These are phyloP conservation scores for Drosophila virilis DNA, from an alignment of 1,140 invertebrate species.

Conservation along the genomic window DNA sequence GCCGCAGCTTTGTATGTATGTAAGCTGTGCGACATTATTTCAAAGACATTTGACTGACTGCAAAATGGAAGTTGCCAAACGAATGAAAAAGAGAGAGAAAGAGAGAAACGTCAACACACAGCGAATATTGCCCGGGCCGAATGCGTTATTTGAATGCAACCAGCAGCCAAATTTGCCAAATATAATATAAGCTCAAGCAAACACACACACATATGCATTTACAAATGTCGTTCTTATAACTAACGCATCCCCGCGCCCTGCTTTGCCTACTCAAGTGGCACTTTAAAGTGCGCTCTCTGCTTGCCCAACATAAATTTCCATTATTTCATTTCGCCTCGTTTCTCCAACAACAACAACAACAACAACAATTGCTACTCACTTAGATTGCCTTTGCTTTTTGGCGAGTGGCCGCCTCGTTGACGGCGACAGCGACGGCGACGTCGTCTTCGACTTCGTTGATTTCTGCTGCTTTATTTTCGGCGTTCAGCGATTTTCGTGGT, in stretches of 20 bases:
- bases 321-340: constrained; percentile 72
- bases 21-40: constrained; percentile 36
- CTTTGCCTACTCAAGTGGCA: constrained; percentile 40
- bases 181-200: constrained; percentile 9
- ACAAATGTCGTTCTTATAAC: constrained; percentile 18
- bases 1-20: constrained; percentile 19
- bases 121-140: constrained; percentile 9
- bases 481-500: constrained; percentile 73
- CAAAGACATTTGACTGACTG: constrained; percentile 52
- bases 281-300: constrained; percentile 52
- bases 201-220: not conserved
- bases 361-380: constrained; percentile 48
- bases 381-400: constrained; percentile 42
- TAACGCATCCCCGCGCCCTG: not conserved
- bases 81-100: not conserved
- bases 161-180: constrained; percentile 29
- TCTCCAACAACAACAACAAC: constrained; percentile 47
- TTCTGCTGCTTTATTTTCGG: constrained; percentile 69
- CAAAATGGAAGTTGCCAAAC: constrained; percentile 15
- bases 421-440: constrained; percentile 3
- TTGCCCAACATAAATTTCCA: constrained; percentile 69
- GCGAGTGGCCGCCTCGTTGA: constrained; percentile 48
- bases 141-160: constrained; percentile 24
- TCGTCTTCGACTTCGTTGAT: constrained; percentile 64
- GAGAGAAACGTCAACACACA: constrained; percentile 9